A percentile compares a stretch with the other conserved stretches of the same genome.
Conservation (phyloP, 2,797 vertebrate genomes). For the Perodicticus potto region DNA sequence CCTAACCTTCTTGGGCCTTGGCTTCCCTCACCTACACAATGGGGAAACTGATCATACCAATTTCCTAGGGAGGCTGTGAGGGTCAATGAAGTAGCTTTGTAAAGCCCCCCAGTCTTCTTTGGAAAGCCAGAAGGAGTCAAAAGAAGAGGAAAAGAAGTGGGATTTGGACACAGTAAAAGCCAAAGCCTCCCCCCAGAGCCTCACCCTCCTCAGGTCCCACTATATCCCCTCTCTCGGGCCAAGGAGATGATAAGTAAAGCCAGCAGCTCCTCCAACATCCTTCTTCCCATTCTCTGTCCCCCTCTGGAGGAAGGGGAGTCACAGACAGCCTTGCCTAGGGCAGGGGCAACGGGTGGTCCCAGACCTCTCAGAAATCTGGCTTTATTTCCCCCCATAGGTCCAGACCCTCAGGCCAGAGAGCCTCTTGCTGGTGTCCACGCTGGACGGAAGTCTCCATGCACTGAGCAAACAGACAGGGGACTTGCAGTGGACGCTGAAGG, state of each 20-base stretch:
- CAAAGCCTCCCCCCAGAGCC: neutral
- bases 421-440: conserved; percentile 95
- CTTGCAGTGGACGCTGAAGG: conserved; percentile 96
- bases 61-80: neutral
- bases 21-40: neutral
- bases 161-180: neutral
- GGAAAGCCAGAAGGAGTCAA: neutral
- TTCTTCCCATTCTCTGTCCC: neutral
- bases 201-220: neutral
- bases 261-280: neutral
- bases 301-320: neutral
- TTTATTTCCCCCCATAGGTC: conserved; percentile 76
- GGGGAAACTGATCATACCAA: neutral
- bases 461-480: conserved; percentile 96
- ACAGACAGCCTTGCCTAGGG: neutral
- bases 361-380: neutral
- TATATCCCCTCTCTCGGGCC: neutral
- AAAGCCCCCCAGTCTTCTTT: neutral
- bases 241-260: neutral
- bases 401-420: conserved; percentile 92
- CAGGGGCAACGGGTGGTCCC: neutral
- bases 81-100: neutral
- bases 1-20: neutral
- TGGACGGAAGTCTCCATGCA: conserved; percentile 96
- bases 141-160: too few relatives aligned